Base-by-base conservation (phyloP, 2,113 vertebrate genomes). In the Salvelinus sp. region DNA sequence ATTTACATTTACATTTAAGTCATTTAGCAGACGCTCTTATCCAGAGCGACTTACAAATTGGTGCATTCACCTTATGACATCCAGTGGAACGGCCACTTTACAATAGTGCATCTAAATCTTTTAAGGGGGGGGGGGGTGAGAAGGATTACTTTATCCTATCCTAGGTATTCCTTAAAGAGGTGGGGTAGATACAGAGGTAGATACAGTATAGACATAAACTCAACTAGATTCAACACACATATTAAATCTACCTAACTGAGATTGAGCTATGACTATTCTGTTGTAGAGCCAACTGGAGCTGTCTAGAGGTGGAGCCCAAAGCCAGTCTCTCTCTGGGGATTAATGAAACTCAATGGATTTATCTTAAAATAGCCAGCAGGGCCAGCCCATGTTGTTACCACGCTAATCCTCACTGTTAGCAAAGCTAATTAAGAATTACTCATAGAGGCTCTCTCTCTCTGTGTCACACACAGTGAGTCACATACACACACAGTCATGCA, bases 401-500 rank as follows among this genome's bases (percentile, higher is more conserved):
- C 16, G 12, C 60, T 86, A 87, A 89, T 86, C 82, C 79, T 38
- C 67, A 83, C 80, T 70, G 69, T 73, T 73, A 81, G 73, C 68
- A 75, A 65, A 84, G 68, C 76, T 75, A 81, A 85, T 86, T 74
- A 76, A 75, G 73, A 75, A 72, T 54, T 58, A 75, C 70, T 50
- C 28, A 62, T 0, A 20, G 30, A 62, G 20, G 16, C 58, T 67
- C 28, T 79, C 27, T 76, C 54, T 57, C 30, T 27, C 22, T 33
- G 12, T 65, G 27, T 38, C 71, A 33, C 69, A 33, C 69, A 27
- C 69, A 10, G 65, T 20, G 65, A 16, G 23, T 66, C 10, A 9
- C 66, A 63, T 27, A 10, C 72, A 27, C 27, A 75, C 50, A 27
- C 69, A 10, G 65, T 20, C 10, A 9, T 66, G 54, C 27, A 10